A percentile compares a stretch with the other conserved stretches of the same genome.
These are phyloP conservation scores for Drosophila subobscura DNA, from an alignment of 1,140 invertebrate species.

Conservation along the genomic window DNA sequence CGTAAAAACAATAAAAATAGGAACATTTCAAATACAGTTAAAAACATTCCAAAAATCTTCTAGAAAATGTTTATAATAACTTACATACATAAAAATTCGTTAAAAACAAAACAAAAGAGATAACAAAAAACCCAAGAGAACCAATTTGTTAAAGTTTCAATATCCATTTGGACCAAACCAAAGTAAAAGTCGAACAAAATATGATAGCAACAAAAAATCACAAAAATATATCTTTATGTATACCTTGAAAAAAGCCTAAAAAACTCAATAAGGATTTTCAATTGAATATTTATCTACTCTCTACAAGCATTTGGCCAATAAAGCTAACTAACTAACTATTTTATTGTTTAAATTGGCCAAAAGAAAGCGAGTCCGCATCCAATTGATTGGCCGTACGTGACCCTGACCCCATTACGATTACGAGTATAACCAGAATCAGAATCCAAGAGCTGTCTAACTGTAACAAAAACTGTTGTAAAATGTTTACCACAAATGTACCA, in stretches of 20 bases:
- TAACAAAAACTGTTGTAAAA: conserved; percentile 67
- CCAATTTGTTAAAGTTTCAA: conserved; percentile 73
- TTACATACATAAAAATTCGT: conserved; percentile 9
- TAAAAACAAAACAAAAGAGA: conserved; percentile 16
- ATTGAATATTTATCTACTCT: conserved; percentile 57
- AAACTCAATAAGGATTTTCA: conserved; percentile 42
- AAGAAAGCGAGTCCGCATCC: conserved; percentile 19
- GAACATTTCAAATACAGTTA: neutral
- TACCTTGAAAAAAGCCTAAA: conserved; percentile 15
- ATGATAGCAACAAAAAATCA: conserved; percentile 18
- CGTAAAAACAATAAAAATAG: neutral
- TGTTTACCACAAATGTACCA: conserved; percentile 61
- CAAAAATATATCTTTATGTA: conserved; percentile 44
- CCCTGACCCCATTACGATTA: conserved; percentile 26
- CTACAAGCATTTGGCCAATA: conserved; percentile 44
- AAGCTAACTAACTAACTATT: conserved; percentile 52
- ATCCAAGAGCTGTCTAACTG: conserved; percentile 59
- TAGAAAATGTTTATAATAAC: conserved; percentile 16
- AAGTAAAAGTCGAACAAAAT: conserved; percentile 48
- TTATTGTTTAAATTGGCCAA: conserved; percentile 69
- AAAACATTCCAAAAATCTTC: conserved; percentile 33
- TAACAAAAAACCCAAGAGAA: conserved; percentile 53
- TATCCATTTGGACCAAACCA: conserved; percentile 72
- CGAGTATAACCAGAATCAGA: conserved; percentile 11
- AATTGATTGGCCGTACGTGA: conserved; percentile 9